Base-by-base conservation (phyloP, 2,113 vertebrate species). In the Eublepharis macularius region DNA sequence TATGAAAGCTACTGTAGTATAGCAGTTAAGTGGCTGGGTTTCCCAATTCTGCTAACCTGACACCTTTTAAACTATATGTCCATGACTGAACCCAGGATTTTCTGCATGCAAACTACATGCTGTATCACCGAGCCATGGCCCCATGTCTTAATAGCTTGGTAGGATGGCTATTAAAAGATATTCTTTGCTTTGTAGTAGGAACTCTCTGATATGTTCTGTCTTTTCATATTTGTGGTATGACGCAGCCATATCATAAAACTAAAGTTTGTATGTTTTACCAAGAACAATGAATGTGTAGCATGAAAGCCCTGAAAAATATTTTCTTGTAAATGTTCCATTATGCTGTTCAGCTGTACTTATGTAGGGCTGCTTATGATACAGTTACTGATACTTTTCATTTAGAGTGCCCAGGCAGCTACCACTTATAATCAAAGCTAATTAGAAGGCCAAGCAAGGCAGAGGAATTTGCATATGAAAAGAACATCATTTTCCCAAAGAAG, bases 351-450 rank as follows among this genome's bases (percentile, higher is more conserved):
- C 51, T 74, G 51, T 74, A 49, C n/a, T 74, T 19, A 54, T 16
- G 39, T 69, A 65, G 57, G 54, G 43, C 73, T n/a, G 32, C 49
- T 79, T 80, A 36, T 60, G 79, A 85, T 74, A 80, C 29, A 7
- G 12, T 80, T 32, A 90, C 73, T 86, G 76, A 90, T 76, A 87
- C 73, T 92, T 86, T 88, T 90, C 89, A 94, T 93, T 88, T 89
- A 65, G 57, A 91, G 60, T 90, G 86, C 66, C 82, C 77, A 94
- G 90, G 57, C 86, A 92, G 86, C 89, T 76, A 90, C 76, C 54
- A 92, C 85, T 91, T 86, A 90, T 90, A 93, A 93, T 92, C 91
- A 93, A 89, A 80, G 76, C 43, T 93, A 94, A 90, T 92, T 95
- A 92, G 91, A 92, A 93, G 88, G 65, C 70, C 90, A 94, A 0